Base-by-base conservation (phyloP, 2,113 vertebrate genomes). In the Turdus rufiventris region DNA sequence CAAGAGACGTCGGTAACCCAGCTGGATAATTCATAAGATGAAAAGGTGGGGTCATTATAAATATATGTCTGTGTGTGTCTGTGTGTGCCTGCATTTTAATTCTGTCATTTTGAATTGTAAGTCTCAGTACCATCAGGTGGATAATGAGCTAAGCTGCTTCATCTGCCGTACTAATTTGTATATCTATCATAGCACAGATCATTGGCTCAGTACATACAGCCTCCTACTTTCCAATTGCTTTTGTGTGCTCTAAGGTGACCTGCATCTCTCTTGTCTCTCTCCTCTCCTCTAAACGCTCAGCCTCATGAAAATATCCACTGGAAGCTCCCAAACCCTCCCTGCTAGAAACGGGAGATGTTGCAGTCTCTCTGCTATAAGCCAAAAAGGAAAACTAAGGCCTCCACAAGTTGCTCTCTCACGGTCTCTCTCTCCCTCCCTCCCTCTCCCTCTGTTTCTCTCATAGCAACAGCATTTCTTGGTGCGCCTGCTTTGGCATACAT, bases 21-120 rank as follows among this genome's bases (percentile, higher is more conserved):
- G 94, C 91, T 91, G 97, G 97, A 97, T 97, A 95, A 93, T 97
- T 97, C 93, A 95, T 96, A 97, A 97, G 86, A 92, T 87, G 94
- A 96, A 97, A 98, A 98, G 98, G 98, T 98, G 98, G 98, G 98
- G 98, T 95, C 68, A 91, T 80, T 96, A 85, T 65, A 85, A 91
- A 88, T 96, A 36, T 91, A 12, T 85, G 70, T 95, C 79, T 95
- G 61, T 91, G 77, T 82, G 57, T 26, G 73, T 87, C 57, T 87
- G 12, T 94, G 65, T 80, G 87, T 29, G 47, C 31, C 28, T 94
- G 76, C 81, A 76, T 96, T 88, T 94, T 65, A 85, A 87, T 93
- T 82, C 80, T 91, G 85, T 85, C 21, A 74, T 93, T 94, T 94
- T 82, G 78, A 89, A 88, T 33, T 53, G 19, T 81, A 83, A 86